Evolutionary conservation across 2,888 invertebrate species (phyloP), one percentile per base, ranked within the genome.

Genomic region (Andrena camellia): DNA sequence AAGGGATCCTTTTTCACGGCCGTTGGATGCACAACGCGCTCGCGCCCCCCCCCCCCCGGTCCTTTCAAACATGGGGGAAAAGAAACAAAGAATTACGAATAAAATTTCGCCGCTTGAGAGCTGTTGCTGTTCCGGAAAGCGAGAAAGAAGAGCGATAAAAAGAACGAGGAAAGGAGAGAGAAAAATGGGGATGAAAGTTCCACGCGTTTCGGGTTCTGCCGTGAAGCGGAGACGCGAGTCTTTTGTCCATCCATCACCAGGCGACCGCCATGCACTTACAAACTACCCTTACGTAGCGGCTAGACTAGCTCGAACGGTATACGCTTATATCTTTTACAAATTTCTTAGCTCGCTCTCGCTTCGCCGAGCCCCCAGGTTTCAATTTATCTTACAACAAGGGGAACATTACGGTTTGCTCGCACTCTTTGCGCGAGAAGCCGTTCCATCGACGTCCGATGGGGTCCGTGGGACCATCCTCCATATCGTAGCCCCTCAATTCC

Each of bases 301-400:
- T 83, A 83, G 87, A 86, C 85, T 87, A 88, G 81, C 68, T 81
- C 72, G 71, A 86, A 71, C 71, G 76, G 62, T 83, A 63, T 79
- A 72, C 67, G 33, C 20, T 64, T 69, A 52, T 69, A 52, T 71
- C 26, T 66, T 33, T 17, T 31, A 57, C 50, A 57, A 10, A 52
- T 68, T 62, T n/a, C 54, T 52, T 59, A 62, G 10, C 59, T 59
- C 71, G 63, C 35, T 50, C 26, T 68, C 10, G 23, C 52, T 54
- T 77, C 63, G 52, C 70, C 66, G 57, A 76, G 33, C 29, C 63
- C 63, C 29, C 26, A 54, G 48, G 33, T 20, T 69, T 64, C 31
- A 8, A 48, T 35, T 59, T 23, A 50, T 78, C 13, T 31, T 17
- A 13, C 42, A 4, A 5, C 29, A 23, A 64, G 33, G 60, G 26